phyloP scores from a whole-genome alignment of 2,888 invertebrate species.

The Leptinotarsa haldemani region DNA sequence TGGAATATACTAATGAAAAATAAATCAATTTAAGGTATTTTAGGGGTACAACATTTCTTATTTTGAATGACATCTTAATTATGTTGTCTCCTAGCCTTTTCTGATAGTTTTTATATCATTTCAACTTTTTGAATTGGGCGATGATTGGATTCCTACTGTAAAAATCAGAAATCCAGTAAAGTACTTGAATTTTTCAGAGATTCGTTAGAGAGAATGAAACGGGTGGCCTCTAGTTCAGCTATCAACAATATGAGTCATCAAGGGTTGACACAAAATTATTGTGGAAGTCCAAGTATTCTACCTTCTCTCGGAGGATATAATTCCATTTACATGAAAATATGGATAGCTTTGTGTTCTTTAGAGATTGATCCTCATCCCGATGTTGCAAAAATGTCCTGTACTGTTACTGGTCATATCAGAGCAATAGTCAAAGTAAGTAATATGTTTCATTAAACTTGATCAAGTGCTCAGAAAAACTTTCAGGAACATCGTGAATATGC shows the following conservation, averaged over 20 bases:
- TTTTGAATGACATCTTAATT: too few relatives aligned
- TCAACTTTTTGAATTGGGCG: too few relatives aligned
- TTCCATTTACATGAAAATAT: constrained; percentile 90
- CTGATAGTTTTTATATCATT: constrained; percentile 28
- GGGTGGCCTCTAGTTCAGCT: constrained; percentile 78
- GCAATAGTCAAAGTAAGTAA: constrained; percentile 72
- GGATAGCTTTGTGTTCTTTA: constrained; percentile 83
- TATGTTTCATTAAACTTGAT: not conserved
- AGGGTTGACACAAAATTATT: constrained; percentile 42
- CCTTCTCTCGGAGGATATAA: constrained; percentile 70
- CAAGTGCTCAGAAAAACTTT: constrained; percentile 13
- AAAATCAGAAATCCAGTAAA: constrained; percentile 20
- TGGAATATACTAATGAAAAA: too few relatives aligned
- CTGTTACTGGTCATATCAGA: constrained; percentile 82
- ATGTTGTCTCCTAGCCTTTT: not conserved
- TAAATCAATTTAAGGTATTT: too few relatives aligned
- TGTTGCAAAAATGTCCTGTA: constrained; percentile 82
- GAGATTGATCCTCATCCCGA: constrained; percentile 90
- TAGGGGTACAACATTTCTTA: too few relatives aligned
- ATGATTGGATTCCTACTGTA: too few relatives aligned
- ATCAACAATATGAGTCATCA: constrained; percentile 69
- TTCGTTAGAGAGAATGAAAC: constrained; percentile 67
- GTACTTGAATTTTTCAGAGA: constrained; percentile 41
- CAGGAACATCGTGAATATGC: constrained; percentile 50
- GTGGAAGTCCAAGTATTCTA: constrained; percentile 62